Conservation (phyloP, 35 echinoderm and acorn worm species). For the Heliocidaris erythrogramma region DNA sequence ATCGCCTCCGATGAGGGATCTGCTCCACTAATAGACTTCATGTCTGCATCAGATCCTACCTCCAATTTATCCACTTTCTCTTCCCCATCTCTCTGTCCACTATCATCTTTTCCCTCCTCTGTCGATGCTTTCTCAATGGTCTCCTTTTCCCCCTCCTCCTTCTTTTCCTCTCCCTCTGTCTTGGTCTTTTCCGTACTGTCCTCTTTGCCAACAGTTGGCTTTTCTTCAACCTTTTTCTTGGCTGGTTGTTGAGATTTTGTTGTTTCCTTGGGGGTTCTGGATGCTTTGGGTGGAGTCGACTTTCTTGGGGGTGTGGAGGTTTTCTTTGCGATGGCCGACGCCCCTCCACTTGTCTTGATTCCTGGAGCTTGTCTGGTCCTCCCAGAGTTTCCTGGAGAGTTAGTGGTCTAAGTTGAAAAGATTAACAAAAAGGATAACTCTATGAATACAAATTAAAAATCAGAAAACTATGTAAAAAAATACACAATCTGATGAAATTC, state of each 20-base stretch:
- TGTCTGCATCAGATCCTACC: not conserved
- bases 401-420: not conserved
- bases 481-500: not conserved
- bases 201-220: not conserved
- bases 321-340: not conserved
- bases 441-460: too few relatives aligned
- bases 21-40: not conserved
- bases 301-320: slow-evolving; percentile 2
- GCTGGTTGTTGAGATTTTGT: not conserved
- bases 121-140: not conserved
- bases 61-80: not conserved
- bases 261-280: not conserved
- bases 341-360: not conserved
- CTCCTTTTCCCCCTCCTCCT: not conserved
- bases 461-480: too few relatives aligned
- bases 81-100: not conserved
- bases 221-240: not conserved
- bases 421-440: not conserved
- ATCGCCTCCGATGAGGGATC: not conserved
- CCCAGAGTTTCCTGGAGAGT: slow-evolving; percentile 1
- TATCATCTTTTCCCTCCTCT: not conserved
- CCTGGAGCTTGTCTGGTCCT: slow-evolving; percentile 1
- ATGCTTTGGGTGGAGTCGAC: slow-evolving; percentile 5
- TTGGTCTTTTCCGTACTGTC: not conserved
- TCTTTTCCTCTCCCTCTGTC: not conserved